Evolutionary conservation across 2,888 invertebrate genomes (phyloP).

Genomic region (Pseudococcus longispinus): DNA sequence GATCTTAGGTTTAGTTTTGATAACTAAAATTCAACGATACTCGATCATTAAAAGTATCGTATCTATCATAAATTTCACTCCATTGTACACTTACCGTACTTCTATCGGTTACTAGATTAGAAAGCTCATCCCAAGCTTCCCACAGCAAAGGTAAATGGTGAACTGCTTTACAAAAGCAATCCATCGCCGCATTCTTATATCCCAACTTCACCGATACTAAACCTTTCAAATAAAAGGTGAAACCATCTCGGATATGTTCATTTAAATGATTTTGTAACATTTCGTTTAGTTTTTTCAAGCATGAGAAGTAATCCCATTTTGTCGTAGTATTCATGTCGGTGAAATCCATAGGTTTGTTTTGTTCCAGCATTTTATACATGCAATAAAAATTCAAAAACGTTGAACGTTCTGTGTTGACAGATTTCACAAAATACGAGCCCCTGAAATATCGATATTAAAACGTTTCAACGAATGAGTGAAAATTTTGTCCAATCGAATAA

Average conservation of each 20-base stretch:
- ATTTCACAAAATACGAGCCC: constrained; percentile 33
- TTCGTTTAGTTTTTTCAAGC: constrained; percentile 45
- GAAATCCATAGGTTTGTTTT: constrained; percentile 55
- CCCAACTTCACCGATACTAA: constrained; percentile 88
- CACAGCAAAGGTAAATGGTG: constrained; percentile 84
- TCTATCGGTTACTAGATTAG: constrained; percentile 81
- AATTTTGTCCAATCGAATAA: neutral
- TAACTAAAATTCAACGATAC: constrained; percentile 61
- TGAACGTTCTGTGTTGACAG: constrained; percentile 39
- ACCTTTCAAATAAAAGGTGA: constrained; percentile 86
- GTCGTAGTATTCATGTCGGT: constrained; percentile 53
- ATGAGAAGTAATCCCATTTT: constrained; percentile 44
- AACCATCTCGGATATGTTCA: constrained; percentile 79
- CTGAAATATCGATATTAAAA: neutral
- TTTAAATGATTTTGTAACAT: constrained; percentile 42
- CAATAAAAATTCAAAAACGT: constrained; percentile 45
- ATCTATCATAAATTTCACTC: neutral
- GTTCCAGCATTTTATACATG: constrained; percentile 53
- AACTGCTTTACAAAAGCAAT: constrained; percentile 80
- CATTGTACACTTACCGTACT: constrained; percentile 68
- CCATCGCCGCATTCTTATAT: constrained; percentile 77
- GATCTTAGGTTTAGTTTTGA: constrained; percentile 70
- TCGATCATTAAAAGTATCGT: neutral
- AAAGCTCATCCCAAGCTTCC: constrained; percentile 96
- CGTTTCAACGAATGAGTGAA: neutral